A percentile compares a stretch with the other conserved stretches of the same genome.
Evolutionary conservation across 2,888 invertebrate genomes (phyloP).

Genomic region (Holacanthella duospinosa): DNA sequence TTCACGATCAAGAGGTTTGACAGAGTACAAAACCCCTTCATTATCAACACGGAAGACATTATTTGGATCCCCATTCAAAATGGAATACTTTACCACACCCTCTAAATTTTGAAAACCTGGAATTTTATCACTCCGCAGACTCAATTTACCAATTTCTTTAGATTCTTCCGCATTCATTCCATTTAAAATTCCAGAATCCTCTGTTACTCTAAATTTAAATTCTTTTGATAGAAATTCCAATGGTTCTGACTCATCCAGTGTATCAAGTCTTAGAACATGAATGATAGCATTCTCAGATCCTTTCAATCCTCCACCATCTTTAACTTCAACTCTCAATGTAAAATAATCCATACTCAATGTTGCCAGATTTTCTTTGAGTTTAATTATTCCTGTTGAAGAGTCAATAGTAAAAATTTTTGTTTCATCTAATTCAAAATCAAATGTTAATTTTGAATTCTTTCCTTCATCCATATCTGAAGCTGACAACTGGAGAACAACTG

Average conservation of each 20-base stretch:
- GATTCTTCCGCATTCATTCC: constrained; percentile 38
- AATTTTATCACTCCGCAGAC: constrained; percentile 52
- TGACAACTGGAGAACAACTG: constrained; percentile 59
- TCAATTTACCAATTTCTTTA: constrained; percentile 61
- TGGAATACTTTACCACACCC: constrained; percentile 56
- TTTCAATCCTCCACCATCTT: constrained; percentile 65
- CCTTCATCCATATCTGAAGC: constrained; percentile 79
- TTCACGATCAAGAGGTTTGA: constrained; percentile 74
- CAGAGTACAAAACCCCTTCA: constrained; percentile 66
- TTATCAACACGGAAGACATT: constrained; percentile 68
- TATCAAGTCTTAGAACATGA: background rate
- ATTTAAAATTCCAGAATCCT: constrained; percentile 53
- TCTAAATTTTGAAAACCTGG: constrained; percentile 21
- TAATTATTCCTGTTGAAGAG: constrained; percentile 62
- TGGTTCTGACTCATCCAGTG: constrained; percentile 38
- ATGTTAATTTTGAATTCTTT: constrained; percentile 73
- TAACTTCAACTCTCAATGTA: constrained; percentile 60
- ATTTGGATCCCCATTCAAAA: constrained; percentile 67
- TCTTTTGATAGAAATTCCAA: constrained; percentile 61
- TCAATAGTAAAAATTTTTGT: constrained; percentile 66
- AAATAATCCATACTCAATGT: constrained; percentile 52
- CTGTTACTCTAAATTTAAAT: constrained; percentile 70
- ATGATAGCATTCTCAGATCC: constrained; percentile 41
- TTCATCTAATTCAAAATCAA: constrained; percentile 64
- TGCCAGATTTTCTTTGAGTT: constrained; percentile 55